Evolutionary conservation across 2,113 vertebrate genomes (phyloP).

Genomic region (Tenebrosternarchus preto): DNA sequence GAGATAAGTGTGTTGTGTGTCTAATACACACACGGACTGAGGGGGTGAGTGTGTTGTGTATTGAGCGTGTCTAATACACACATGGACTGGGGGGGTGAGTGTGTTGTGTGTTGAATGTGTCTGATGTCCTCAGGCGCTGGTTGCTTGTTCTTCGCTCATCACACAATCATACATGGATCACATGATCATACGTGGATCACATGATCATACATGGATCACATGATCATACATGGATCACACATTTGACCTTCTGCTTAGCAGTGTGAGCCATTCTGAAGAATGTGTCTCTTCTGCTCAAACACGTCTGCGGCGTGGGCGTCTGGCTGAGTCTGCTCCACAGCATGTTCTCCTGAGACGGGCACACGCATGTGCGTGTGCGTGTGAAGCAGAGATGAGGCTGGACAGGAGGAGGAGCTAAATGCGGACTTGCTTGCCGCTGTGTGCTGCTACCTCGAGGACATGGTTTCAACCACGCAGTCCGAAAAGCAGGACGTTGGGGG

Average conservation of each 20-base stretch:
- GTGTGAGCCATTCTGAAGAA: slow-evolving; percentile 65
- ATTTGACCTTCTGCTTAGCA: slow-evolving; percentile 54
- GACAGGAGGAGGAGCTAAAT: slow-evolving; percentile 52
- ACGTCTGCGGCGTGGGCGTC: slow-evolving; percentile 77
- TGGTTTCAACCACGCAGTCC: slow-evolving; percentile 58
- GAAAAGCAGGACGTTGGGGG: slow-evolving; percentile 19
- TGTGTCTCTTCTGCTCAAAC: slow-evolving; percentile 69
- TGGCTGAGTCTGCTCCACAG: slow-evolving; percentile 75
- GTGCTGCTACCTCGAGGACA: slow-evolving; percentile 63
- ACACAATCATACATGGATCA: too few relatives aligned
- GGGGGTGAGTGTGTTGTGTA: too few relatives aligned
- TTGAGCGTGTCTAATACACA: too few relatives aligned
- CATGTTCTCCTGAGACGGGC: slow-evolving; percentile 52
- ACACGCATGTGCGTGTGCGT: too few relatives aligned
- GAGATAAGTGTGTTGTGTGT: too few relatives aligned
- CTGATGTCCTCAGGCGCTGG: too few relatives aligned
- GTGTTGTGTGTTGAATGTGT: too few relatives aligned
- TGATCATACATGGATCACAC: slow-evolving; percentile 41
- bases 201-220: slow-evolving; percentile 28
- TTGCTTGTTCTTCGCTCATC: too few relatives aligned
- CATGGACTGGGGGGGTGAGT: too few relatives aligned
- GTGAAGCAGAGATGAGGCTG: not conserved
- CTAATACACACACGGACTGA: too few relatives aligned
- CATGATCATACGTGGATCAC: too few relatives aligned
- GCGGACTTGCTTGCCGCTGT: slow-evolving; percentile 64